Base-by-base conservation (phyloP, 2,888 invertebrate genomes). In the Archips xylosteana region DNA sequence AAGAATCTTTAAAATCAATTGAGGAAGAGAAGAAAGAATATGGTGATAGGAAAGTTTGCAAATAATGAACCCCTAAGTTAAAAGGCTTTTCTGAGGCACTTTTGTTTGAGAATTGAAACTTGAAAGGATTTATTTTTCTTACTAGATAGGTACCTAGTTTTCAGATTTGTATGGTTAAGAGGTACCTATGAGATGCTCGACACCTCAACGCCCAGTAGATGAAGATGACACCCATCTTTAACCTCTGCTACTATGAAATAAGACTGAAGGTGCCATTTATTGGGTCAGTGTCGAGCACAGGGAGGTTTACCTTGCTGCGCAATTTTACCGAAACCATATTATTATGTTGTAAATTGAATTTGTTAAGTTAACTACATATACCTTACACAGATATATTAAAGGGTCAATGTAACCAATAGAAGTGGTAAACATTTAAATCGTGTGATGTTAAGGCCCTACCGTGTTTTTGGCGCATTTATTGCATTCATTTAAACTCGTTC, bases 21-120 rank as follows among this genome's bases (percentile, higher is more conserved):
- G 61, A 36, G 42, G 15, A 39, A 36, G 61, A 42, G 3, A 42
- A 36, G 61, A 10, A 42, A 32, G 61, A 61, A 61, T 61, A 61
- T 39, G 61, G 61, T 61, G 15, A 61, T 61, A 61, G 61, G 15
- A 61, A 61, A 61, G 61, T 61, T 61, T 61, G 61, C 39, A 61
- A 61, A 61, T 61, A 61, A 61, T 36, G 61, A 61, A 61, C 34
- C 39, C 42, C 15, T 36, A 15, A 61, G 39, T 61, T 61, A 39
- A 61, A 61, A 13, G 36, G 61, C 42, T 61, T 36, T 5, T 39
- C 15, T n/a, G 61, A 8, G 61, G 42, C 61, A 61, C 39, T 61
- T 61, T 39, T 34, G 39, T 15, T 61, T 15, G 42, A 32, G 42
- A 42, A 61, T 15, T 39, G 9, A 61, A 42, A 61, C 15, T 61